phyloP scores from a whole-genome alignment of 2,113 vertebrate species.

The Bufo gargarizans region DNA sequence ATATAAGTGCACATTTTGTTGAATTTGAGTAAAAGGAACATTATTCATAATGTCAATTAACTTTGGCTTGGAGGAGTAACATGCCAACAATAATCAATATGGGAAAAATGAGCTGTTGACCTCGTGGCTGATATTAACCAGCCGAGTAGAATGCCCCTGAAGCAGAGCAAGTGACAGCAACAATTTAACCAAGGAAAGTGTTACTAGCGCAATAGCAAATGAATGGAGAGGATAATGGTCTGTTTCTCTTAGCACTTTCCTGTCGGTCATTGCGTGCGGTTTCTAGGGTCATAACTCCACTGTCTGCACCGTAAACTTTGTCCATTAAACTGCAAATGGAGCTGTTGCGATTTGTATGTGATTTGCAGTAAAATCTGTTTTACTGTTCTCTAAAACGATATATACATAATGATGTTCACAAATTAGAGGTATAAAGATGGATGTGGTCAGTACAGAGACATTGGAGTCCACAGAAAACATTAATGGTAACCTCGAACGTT shows the following conservation, averaged over 20 bases:
- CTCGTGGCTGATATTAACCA: constrained; percentile 53
- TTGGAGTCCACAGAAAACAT: too few relatives aligned
- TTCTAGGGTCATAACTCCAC: background rate
- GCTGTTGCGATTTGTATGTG: background rate
- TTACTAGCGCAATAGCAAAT: constrained; percentile 44
- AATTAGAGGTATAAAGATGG: too few relatives aligned
- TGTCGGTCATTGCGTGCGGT: background rate
- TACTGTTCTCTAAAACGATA: background rate
- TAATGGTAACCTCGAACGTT: too few relatives aligned
- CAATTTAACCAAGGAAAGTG: constrained; percentile 48
- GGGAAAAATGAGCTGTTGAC: constrained; percentile 57
- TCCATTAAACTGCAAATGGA: background rate
- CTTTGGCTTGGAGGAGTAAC: constrained; percentile 48
- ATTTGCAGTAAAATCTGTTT: too few relatives aligned
- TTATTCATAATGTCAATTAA: constrained; percentile 57
- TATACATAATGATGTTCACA: background rate
- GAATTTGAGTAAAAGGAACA: constrained; percentile 46
- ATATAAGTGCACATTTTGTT: constrained; percentile 30
- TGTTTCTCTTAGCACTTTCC: constrained; percentile 21
- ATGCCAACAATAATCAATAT: constrained; percentile 53
- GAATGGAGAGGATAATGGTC: constrained; percentile 34
- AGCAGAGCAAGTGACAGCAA: constrained; percentile 54
- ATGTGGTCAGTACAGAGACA: too few relatives aligned
- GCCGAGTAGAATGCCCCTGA: constrained; percentile 42
- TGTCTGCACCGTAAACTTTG: background rate